Percentiles rank a stretch among this genome's conserved stretches.
These are phyloP conservation scores for Antheraea assamensis DNA, from an alignment of 2,888 invertebrate species.

Conservation along the genomic window DNA sequence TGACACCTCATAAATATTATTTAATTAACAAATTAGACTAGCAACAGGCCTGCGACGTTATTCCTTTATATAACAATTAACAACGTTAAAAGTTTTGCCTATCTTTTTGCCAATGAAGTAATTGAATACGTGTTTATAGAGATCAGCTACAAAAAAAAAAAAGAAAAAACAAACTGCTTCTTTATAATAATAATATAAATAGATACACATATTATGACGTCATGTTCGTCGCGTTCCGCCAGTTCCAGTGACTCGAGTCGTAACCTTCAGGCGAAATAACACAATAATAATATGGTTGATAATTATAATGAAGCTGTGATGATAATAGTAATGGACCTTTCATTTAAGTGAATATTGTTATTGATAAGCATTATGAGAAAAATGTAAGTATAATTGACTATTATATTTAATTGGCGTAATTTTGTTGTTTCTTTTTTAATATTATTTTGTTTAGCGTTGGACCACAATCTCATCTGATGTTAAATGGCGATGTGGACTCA, in stretches of 20 bases:
- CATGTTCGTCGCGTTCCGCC: slow-evolving; percentile 54
- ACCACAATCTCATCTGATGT: too few species aligned
- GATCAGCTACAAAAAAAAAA: too few species aligned
- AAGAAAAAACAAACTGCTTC: too few species aligned
- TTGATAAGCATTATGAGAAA: slow-evolving; percentile 2
- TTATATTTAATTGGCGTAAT: slow-evolving; percentile 9
- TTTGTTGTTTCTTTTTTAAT: too few species aligned
- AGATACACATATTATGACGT: slow-evolving; percentile 47
- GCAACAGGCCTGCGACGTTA: too few species aligned
- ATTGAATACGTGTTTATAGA: too few species aligned
- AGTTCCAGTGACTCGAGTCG: slow-evolving; percentile 40
- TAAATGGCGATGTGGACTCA: too few species aligned
- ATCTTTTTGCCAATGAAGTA: too few species aligned
- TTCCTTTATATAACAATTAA: too few species aligned
- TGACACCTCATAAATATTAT: slow-evolving; percentile 27
- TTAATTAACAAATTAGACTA: slow-evolving; percentile 38
- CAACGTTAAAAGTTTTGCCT: too few species aligned
- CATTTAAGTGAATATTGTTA: slow-evolving; percentile 18
- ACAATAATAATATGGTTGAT: slow-evolving; percentile 45
- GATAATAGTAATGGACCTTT: background rate
- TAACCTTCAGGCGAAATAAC: slow-evolving; percentile 57
- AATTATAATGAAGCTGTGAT: slow-evolving; percentile 24
- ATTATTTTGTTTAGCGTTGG: too few species aligned
- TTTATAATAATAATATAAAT: slow-evolving; percentile 1
- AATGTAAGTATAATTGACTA: slow-evolving; percentile 7